These are phyloP conservation scores for Ochlodes sylvanus DNA, from an alignment of 2,888 invertebrate genomes.

Conservation along the genomic window DNA sequence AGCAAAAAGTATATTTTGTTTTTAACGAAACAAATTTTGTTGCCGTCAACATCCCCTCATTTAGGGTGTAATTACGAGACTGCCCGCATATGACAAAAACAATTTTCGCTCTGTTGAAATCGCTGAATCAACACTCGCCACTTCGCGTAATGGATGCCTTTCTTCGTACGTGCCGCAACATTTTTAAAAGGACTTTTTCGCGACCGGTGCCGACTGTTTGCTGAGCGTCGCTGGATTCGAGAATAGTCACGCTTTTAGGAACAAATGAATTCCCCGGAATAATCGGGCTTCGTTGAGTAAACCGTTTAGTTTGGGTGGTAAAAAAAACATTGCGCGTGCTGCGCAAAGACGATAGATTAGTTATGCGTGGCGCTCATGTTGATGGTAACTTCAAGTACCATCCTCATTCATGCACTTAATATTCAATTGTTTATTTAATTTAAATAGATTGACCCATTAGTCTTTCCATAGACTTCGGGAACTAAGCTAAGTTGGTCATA, in stretches of 20 bases:
- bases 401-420: neutral
- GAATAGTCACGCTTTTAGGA: constrained; percentile 76
- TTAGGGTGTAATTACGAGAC: constrained; percentile 14
- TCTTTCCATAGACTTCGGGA: too few species aligned
- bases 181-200: constrained; percentile 85
- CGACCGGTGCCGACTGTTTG: constrained; percentile 74
- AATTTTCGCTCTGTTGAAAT: constrained; percentile 70
- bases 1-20: neutral
- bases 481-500: too few species aligned
- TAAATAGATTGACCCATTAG: too few species aligned
- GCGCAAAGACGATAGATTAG: constrained; percentile 32
- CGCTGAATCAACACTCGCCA: constrained; percentile 81
- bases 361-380: constrained; percentile 15
- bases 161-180: constrained; percentile 82
- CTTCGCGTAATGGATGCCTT: constrained; percentile 83
- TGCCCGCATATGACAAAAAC: constrained; percentile 36
- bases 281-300: constrained; percentile 71
- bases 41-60: constrained; percentile 5
- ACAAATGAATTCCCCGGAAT: constrained; percentile 76
- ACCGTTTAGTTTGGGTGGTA: constrained; percentile 69
- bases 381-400: constrained; percentile 20
- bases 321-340: constrained; percentile 42
- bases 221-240: constrained; percentile 62
- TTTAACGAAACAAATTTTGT: constrained; percentile 1
- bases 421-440: constrained; percentile 4